Evolutionary conservation across 2,797 vertebrate species (phyloP).

Genomic region (Crocidura indochinensis): DNA sequence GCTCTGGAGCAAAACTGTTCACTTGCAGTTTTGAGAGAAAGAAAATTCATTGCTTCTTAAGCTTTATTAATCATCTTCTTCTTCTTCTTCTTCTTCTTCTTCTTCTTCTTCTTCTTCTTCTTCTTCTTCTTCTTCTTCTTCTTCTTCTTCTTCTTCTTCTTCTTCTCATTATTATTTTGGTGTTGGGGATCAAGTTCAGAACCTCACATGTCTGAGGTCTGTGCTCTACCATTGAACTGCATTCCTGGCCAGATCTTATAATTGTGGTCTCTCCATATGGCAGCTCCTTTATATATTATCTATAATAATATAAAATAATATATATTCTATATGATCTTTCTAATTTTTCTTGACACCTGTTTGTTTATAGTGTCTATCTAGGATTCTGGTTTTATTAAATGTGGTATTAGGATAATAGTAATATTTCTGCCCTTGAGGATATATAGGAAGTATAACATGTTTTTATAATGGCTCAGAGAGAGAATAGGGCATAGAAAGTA

Average conservation of each 20-base stretch:
- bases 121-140: too few relatives aligned
- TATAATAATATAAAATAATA: too few relatives aligned
- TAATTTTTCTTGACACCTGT: constrained; percentile 27
- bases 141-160: too few relatives aligned
- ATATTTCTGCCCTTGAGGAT: constrained; percentile 1
- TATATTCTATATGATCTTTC: not conserved
- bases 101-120: too few relatives aligned
- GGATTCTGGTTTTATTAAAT: constrained; percentile 30
- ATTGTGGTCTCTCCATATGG: not conserved
- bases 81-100: too few relatives aligned
- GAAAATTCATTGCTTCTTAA: not conserved
- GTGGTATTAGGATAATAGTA: constrained; percentile 24
- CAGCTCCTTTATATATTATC: not conserved
- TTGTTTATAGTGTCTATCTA: not conserved
- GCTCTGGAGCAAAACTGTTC: not conserved
- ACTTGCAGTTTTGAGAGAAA: not conserved
- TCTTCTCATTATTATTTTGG: too few relatives aligned
- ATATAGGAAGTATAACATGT: not conserved
- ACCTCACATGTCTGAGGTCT: too few relatives aligned
- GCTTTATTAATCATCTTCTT: too few relatives aligned
- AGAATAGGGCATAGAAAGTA: constrained; percentile 8
- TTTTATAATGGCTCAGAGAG: constrained; percentile 8
- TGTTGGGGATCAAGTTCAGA: too few relatives aligned
- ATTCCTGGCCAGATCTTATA: not conserved
- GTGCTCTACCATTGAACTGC: too few relatives aligned